Base-by-base conservation (phyloP, 2,888 invertebrate genomes). In the Rosalia funebris region DNA sequence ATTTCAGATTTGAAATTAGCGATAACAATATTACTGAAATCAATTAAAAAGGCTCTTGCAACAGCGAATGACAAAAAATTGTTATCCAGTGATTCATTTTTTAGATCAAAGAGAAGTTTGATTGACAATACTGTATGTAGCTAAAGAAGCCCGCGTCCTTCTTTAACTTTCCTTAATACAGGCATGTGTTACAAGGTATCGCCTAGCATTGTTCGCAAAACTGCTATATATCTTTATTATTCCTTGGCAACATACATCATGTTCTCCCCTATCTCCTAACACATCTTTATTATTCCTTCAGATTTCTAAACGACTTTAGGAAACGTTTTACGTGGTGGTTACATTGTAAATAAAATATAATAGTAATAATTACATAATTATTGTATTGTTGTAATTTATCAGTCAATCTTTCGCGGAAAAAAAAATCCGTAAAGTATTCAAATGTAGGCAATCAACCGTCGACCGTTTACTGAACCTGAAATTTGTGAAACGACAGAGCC, bases 101-200 rank as follows among this genome's bases (percentile, higher is more conserved):
- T n/a, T n/a, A n/a, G n/a, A n/a, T n/a, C n/a, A n/a, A n/a, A n/a
- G n/a, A n/a, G n/a, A n/a, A n/a, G n/a, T n/a, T n/a, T n/a, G n/a
- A n/a, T n/a, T n/a, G n/a, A n/a, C n/a, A n/a, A n/a, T n/a, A n/a
- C n/a, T n/a, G n/a, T n/a, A n/a, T n/a, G n/a, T n/a, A n/a, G n/a
- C n/a, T n/a, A n/a, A n/a, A n/a, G n/a, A n/a, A n/a, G n/a, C n/a
- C n/a, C n/a, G n/a, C n/a, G n/a, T n/a, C n/a, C n/a, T n/a, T n/a
- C n/a, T n/a, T n/a, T n/a, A n/a, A n/a, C n/a, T 17, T 19, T 42
- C 16, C 17, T 16, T 16, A 42, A 42, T 42, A 53, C n/a, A n/a
- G n/a, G n/a, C n/a, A n/a, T 53, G 42, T 45, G 54, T 44, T 54
- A 54, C 44, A 45, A 54, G 54, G 44, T 37, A 44, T 20, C 14